Percentiles rank a stretch among this genome's conserved stretches.
phyloP scores from a whole-genome alignment of 2,113 vertebrate genomes.

The Tamias sibiricus region DNA sequence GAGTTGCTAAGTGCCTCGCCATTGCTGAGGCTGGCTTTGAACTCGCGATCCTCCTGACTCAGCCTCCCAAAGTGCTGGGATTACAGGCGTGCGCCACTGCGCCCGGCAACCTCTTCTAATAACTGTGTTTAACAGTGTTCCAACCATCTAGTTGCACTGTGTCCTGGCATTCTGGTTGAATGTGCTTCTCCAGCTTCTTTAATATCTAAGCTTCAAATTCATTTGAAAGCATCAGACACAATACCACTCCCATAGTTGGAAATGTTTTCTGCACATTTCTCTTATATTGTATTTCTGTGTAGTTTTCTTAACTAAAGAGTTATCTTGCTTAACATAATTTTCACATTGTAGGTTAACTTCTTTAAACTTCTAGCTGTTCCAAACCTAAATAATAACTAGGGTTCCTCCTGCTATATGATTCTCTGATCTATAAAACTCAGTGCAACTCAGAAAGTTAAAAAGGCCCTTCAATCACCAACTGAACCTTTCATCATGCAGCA shows the following conservation, averaged over 20 bases:
- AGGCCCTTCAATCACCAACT: conserved; percentile 37
- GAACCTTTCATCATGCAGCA: conserved; percentile 57
- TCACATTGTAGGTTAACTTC: background rate
- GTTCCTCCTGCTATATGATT: background rate
- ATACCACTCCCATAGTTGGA: background rate
- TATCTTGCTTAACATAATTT: background rate
- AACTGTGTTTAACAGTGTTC: background rate
- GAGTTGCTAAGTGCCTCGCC: no score
- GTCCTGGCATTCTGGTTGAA: background rate
- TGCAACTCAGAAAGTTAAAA: conserved; percentile 12
- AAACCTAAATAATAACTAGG: background rate
- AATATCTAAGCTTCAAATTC: background rate
- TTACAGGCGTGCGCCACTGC: no score
- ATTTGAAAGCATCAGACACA: background rate
- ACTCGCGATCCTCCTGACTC: no score
- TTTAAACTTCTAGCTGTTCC: background rate
- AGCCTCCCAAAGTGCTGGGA: no score
- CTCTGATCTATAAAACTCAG: background rate
- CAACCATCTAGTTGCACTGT: background rate
- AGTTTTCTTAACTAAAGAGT: background rate
- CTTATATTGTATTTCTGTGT: background rate
- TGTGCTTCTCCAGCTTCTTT: background rate
- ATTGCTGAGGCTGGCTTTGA: no score
- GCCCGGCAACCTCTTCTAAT: no score
- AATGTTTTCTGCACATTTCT: background rate